Evolutionary conservation across 1,140 invertebrate species (phyloP), one percentile per base, ranked within the genome.

Genomic region (Polypedilum vanderplanki): DNA sequence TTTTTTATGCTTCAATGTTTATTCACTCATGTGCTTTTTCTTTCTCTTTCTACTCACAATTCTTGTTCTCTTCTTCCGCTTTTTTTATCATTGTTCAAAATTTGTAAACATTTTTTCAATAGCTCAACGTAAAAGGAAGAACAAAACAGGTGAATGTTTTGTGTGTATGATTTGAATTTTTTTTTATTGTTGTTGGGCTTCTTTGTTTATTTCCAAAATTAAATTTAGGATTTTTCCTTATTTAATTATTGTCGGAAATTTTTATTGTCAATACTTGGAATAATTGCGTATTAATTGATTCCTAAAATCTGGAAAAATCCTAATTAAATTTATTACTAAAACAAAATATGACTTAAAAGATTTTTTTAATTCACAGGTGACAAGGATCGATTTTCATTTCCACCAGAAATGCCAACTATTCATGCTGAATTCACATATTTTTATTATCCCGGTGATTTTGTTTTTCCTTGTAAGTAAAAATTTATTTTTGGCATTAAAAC

Each of bases 361-460:
- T 20, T 57, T 75, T 75, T 10, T 73, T 41, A 75, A 46, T 20
- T 46, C n/a, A 15, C 83, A 88, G 95, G 94, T 75, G 96, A 98
- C 83, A 90, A 93, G 81, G 92, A 90, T 78, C 86, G 88, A 73
- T 89, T 94, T 78, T 90, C 90, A 73, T 86, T 98, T 77, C 96
- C 96, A 8, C 89, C 91, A 64, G 94, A 97, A 80, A 90, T 95
- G 76, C 92, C 93, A 57, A 89, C 96, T 67, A 80, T 99, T 41
- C 97, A 99, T 84, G 90, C 96, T 3, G 97, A 99, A 81, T 94
- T 97, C 78, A 97, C 95, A 1, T 94, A 96, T 79, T 99, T 97
- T 84, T 99, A 97, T 83, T 98, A 98, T 85, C 95, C 96, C 10
- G 95, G 94, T 73, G 94, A 96, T 80, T 89, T 93, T 67, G 90